Percentiles rank a stretch among this genome's conserved stretches.
Conservation (phyloP, 2,888 invertebrate genomes). For the Julus scanicus region DNA sequence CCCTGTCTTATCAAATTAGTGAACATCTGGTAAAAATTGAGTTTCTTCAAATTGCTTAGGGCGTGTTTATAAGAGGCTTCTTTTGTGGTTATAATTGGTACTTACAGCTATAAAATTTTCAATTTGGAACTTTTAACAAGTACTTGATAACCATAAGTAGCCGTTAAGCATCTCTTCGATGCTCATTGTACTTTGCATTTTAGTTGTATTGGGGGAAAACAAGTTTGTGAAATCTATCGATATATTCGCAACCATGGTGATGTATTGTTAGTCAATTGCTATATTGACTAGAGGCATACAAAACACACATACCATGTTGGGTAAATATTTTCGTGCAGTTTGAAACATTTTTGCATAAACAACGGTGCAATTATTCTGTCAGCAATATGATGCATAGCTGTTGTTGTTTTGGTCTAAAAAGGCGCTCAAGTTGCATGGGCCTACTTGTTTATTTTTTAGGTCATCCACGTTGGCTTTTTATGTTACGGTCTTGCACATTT, state of each 20-base stretch:
- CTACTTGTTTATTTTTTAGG: not conserved
- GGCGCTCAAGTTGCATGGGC: not conserved
- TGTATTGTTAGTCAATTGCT: not conserved
- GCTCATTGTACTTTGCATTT: not conserved
- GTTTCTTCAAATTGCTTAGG: too few relatives aligned
- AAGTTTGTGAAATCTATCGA: not conserved
- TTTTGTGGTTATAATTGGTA: too few relatives aligned
- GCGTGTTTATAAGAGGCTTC: too few relatives aligned
- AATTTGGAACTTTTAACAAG: too few relatives aligned
- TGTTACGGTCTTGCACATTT: not conserved
- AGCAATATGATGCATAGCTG: not conserved
- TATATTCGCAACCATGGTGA: not conserved
- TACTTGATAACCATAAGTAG: too few relatives aligned
- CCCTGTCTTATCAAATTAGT: too few relatives aligned
- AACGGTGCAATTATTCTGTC: not conserved
- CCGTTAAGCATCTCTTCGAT: not conserved
- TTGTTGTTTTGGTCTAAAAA: not conserved
- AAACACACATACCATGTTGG: not conserved
- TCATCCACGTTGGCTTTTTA: not conserved
- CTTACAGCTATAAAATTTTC: too few relatives aligned
- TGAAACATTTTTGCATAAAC: not conserved
- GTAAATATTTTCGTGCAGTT: not conserved
- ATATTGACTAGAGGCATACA: not conserved
- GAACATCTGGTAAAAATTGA: too few relatives aligned
- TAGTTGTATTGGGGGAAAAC: not conserved